Conservation (phyloP, 2,888 invertebrate genomes). For the Oscheius sp. region DNA sequence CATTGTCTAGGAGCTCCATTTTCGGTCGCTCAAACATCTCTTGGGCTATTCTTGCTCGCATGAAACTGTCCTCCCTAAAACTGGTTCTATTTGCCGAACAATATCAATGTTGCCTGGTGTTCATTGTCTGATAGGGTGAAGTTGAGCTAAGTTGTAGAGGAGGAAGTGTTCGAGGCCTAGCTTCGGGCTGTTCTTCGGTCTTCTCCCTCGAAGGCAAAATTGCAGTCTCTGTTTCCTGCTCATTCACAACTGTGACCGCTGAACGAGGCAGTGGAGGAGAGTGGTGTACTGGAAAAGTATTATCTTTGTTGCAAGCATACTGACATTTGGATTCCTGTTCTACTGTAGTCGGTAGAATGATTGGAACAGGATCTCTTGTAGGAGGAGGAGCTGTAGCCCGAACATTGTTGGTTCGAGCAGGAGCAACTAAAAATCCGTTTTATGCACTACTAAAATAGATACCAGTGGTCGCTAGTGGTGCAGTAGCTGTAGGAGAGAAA, state of each 20-base stretch:
- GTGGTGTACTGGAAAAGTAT: constrained; percentile 1
- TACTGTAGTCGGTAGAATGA: background rate
- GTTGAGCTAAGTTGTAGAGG: constrained; percentile 3
- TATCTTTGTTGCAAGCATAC: background rate
- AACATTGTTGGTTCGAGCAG: background rate
- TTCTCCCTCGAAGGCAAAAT: constrained; percentile 7
- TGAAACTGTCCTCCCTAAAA: constrained; percentile 53
- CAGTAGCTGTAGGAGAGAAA: constrained; percentile 16
- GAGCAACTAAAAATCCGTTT: background rate
- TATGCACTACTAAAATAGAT: background rate
- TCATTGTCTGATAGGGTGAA: constrained; percentile 39
- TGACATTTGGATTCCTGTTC: background rate
- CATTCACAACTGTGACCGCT: constrained; percentile 24
- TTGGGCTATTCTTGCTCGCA: constrained; percentile 44
- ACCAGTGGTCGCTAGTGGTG: background rate
- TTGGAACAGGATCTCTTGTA: background rate
- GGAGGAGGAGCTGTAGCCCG: background rate
- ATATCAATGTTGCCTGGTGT: constrained; percentile 38
- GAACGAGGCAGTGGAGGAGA: background rate
- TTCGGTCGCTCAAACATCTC: constrained; percentile 63
- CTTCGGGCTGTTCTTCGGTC: background rate
- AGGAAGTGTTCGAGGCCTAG: constrained; percentile 9
- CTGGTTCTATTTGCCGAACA: background rate
- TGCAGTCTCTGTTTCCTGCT: constrained; percentile 19
- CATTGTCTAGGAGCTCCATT: constrained; percentile 64